Percentiles rank a stretch among this genome's conserved stretches.
Conservation (phyloP, 2,888 invertebrate species). For the Drosophila buzzatii region DNA sequence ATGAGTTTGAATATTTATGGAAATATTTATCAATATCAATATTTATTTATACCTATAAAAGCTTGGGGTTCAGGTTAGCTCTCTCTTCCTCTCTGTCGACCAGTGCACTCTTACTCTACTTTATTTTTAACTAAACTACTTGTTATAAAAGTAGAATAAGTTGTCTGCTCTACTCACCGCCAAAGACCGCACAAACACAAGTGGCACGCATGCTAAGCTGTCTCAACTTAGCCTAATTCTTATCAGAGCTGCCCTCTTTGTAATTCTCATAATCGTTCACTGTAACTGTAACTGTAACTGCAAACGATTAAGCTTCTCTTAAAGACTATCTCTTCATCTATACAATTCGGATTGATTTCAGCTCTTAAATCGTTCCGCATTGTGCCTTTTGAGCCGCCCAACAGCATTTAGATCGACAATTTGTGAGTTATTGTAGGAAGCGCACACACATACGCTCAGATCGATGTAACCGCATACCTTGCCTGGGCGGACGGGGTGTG, state of each 20-base stretch:
- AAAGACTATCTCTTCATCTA: neutral
- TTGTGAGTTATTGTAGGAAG: slow-evolving; percentile 24
- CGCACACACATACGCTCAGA: slow-evolving; percentile 21
- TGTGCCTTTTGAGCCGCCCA: neutral
- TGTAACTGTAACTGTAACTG: neutral
- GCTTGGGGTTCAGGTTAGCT: neutral
- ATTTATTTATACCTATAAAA: no score
- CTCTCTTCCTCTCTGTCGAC: neutral
- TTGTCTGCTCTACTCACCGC: neutral
- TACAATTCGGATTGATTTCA: slow-evolving; percentile 16
- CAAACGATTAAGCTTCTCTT: neutral
- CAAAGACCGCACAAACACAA: neutral
- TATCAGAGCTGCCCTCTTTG: neutral
- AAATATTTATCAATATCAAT: no score
- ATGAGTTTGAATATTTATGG: neutral
- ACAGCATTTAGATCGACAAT: slow-evolving; percentile 46
- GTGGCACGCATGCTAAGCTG: neutral
- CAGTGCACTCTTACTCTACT: neutral
- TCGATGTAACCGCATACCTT: slow-evolving; percentile 52
- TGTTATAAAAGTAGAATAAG: neutral
- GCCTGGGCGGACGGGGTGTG: slow-evolving; percentile 17
- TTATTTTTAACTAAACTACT: slow-evolving; percentile 9
- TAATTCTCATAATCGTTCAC: neutral
- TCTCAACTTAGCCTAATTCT: slow-evolving; percentile 1
- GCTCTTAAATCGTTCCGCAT: slow-evolving; percentile 22